Percentiles rank a stretch among this genome's conserved stretches.
phyloP scores from a whole-genome alignment of 2,888 invertebrate genomes.

The Parnassius apollo region DNA sequence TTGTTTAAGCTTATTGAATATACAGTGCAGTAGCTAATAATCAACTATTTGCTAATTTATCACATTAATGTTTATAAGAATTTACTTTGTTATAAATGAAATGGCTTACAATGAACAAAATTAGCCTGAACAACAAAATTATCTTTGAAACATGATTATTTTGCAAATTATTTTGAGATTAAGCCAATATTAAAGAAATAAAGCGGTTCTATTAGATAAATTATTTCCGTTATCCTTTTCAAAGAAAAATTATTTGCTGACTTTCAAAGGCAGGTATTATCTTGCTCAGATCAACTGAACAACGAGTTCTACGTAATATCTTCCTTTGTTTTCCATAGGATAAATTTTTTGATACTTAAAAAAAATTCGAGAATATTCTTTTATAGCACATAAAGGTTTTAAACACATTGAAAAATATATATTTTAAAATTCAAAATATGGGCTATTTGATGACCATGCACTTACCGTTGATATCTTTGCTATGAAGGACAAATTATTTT shows the following conservation, averaged over 20 bases:
- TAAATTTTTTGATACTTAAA: not conserved
- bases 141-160: not conserved
- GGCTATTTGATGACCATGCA: no score
- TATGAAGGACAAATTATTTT: no score
- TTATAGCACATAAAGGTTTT: no score
- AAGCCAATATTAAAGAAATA: constrained; percentile 18
- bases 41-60: no score
- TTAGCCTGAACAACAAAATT: not conserved
- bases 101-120: not conserved
- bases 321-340: not conserved
- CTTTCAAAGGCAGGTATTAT: constrained; percentile 17
- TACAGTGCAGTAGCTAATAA: no score
- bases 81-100: no score
- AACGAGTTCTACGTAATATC: not conserved
- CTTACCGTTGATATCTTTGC: no score
- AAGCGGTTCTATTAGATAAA: constrained; percentile 18
- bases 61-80: no score
- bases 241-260: constrained; percentile 21
- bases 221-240: constrained; percentile 21
- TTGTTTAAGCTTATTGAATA: no score
- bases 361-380: no score
- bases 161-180: constrained; percentile 6
- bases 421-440: no score
- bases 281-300: constrained; percentile 9
- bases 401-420: no score